Percentiles rank a stretch among this genome's conserved stretches.
Evolutionary conservation across 2,113 vertebrate species (phyloP).

Genomic region (Thalassarche chlororhynchos): DNA sequence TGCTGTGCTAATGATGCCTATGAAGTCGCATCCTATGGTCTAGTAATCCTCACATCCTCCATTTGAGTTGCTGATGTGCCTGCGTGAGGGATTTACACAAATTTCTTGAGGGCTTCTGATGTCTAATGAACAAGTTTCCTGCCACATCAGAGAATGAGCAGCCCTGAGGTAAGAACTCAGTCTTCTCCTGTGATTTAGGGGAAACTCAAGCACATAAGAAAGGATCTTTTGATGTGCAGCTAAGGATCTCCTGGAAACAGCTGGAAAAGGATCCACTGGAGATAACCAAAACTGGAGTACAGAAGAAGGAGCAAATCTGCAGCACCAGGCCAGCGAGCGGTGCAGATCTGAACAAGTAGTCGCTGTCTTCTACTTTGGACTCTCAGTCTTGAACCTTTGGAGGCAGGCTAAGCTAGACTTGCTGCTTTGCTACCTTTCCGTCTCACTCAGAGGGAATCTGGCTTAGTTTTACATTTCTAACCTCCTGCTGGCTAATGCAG

Average conservation of each 20-base stretch:
- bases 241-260: background rate
- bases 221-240: background rate
- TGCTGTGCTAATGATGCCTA: background rate
- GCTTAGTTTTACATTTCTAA: background rate
- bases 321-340: background rate
- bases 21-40: background rate
- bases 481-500: background rate
- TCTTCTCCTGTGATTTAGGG: background rate
- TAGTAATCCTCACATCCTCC: background rate
- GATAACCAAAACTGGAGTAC: background rate
- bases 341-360: background rate
- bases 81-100: background rate
- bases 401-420: background rate
- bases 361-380: background rate
- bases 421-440: background rate
- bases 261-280: background rate
- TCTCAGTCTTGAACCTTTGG: background rate
- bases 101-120: background rate
- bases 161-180: background rate
- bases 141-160: background rate
- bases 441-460: background rate
- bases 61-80: background rate
- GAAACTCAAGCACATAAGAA: background rate
- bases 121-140: background rate
- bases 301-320: background rate